A percentile compares a stretch with the other conserved stretches of the same genome.
Evolutionary conservation across 2,113 vertebrate species (phyloP).

Genomic region (human (Homo sapiens)): DNA sequence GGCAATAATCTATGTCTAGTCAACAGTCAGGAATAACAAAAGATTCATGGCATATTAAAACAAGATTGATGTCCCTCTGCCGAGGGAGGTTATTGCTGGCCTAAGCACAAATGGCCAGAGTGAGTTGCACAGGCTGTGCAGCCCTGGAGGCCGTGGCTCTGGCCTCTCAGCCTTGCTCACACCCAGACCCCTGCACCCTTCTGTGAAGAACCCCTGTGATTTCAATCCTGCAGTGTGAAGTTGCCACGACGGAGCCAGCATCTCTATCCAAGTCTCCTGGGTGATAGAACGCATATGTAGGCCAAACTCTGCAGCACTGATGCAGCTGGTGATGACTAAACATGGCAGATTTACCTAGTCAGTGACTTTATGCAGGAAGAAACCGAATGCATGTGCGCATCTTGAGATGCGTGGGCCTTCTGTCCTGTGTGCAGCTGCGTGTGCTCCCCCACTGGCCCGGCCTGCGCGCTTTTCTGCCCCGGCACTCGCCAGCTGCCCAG

Average conservation of each 20-base stretch:
- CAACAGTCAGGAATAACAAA: not conserved
- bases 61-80: not conserved
- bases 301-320: accelerated
- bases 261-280: no score
- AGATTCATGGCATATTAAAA: not conserved
- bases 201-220: accelerated
- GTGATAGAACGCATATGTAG: no score
- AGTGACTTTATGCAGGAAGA: no score
- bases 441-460: no score
- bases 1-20: not conserved
- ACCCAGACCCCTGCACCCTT: not conserved
- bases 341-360: accelerated
- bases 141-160: not conserved
- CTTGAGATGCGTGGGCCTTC: accelerated
- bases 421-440: accelerated
- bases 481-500: accelerated
- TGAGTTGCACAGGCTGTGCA: not conserved
- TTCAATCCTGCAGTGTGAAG: accelerated
- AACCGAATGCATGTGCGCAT: accelerated
- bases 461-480: accelerated
- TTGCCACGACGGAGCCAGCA: accelerated
- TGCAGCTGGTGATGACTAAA: accelerated
- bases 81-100: not conserved
- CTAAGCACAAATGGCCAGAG: accelerated
- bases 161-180: accelerated